Base-by-base conservation (phyloP, 2,888 invertebrate species). In the Tenthredo amoena region DNA sequence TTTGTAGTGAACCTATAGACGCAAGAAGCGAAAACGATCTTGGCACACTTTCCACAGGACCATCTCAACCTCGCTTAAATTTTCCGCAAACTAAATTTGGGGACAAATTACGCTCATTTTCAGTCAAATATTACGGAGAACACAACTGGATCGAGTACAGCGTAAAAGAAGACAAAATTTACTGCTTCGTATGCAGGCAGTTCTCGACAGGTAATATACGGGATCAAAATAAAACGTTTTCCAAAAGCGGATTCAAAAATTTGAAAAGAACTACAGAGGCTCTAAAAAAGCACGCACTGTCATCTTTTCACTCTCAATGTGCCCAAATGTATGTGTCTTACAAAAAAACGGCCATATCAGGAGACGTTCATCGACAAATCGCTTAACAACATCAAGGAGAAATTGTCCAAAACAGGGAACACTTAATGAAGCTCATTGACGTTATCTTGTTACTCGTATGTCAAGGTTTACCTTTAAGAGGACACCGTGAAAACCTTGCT, bases 1-100 rank as follows among this genome's bases (percentile, higher is more conserved):
- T 71, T 71, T 34, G 15, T 71, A 71, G 68, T 71, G 68, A 71
- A 31, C 68, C 31, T 31, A 12, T 34, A 26, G 68, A 71, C 68
- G 12, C 31, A 71, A 71, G 34, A 71, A 71, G 26, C 37, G 68
- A 15, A 71, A 71, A 71, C 68, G 68, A 71, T 71, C 68, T 71
- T 71, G 68, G 31, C 68, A 31, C 68, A 71, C 68, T 71, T 71
- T 71, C 68, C 34, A 71, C 68, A 31, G 68, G 68, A 71, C 68
- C 68, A 71, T 71, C 68, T 34, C 68, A 71, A 71, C 68, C 68
- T 71, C 68, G 68, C 68, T 71, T 71, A 71, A 31, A 71, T 71
- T 72, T 72, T 72, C 34, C 71, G 71, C 71, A 34, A 72, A 34
- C 71, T 40, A 72, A 72, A 72, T 72, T 37, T 72, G 34, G 71